Conservation (phyloP, 2,113 vertebrate species). For the Antechinus flavipes region DNA sequence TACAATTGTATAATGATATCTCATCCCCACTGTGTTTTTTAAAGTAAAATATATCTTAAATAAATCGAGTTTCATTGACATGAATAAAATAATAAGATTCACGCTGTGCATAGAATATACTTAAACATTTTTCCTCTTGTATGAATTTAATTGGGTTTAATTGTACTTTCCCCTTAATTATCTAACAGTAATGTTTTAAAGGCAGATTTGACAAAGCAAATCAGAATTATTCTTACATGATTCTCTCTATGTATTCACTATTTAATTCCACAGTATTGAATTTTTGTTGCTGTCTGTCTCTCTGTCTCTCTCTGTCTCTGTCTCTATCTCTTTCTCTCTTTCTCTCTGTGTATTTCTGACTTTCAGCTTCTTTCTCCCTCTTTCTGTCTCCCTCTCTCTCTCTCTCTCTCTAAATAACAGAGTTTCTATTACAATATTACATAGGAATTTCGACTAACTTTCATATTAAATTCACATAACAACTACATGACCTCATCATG, state of each 20-base stretch:
- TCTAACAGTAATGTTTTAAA: conserved; percentile 53
- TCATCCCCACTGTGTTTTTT: too few species aligned
- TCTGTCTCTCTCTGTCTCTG: too few species aligned
- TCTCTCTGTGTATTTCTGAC: background rate
- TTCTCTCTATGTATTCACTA: background rate
- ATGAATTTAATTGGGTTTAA: conserved; percentile 62
- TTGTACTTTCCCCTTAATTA: conserved; percentile 33
- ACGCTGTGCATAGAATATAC: conserved; percentile 32
- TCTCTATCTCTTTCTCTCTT: background rate
- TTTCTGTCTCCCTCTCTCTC: background rate
- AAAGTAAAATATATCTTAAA: background rate
- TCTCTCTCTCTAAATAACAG: conserved; percentile 37
- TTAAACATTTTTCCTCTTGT: conserved; percentile 59
- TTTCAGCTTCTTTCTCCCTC: background rate
- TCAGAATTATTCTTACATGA: conserved; percentile 46
- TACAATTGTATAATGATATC: conserved; percentile 1
- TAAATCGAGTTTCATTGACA: conserved; percentile 19
- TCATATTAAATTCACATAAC: conserved; percentile 42
- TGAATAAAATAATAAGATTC: conserved; percentile 37
- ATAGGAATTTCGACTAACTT: conserved; percentile 61
- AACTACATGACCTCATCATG: conserved; percentile 43
- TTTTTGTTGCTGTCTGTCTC: too few species aligned
- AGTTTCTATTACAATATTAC: background rate
- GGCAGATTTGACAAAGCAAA: conserved; percentile 48
- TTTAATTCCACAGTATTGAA: conserved; percentile 26